Evolutionary conservation across 2,797 vertebrate genomes (phyloP), one percentile per base, ranked within the genome.

Genomic region (Geotrypetes seraphini): DNA sequence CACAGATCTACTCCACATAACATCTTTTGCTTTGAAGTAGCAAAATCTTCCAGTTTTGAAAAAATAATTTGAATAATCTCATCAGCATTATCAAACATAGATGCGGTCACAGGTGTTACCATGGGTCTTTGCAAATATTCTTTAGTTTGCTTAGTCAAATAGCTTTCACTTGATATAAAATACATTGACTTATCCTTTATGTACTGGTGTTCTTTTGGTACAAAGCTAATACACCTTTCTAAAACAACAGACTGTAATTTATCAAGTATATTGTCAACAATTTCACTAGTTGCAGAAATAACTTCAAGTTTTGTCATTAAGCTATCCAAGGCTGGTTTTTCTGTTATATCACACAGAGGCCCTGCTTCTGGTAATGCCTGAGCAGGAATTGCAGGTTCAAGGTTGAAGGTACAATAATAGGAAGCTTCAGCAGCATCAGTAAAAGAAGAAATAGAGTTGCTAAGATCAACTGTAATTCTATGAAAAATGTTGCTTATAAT

Each of bases 401-500:
- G n/a, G n/a, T n/a, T n/a, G n/a, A n/a, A n/a, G n/a, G n/a, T n/a
- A n/a, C n/a, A n/a, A n/a, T n/a, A n/a, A n/a, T n/a, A n/a, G n/a
- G n/a, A n/a, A n/a, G n/a, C n/a, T n/a, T n/a, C 19, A 19, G 10
- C 10, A 5, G 60, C 48, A 13, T 47, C 60, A 41, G 53, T 57
- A 10, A 62, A 51, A 28, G 43, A 50, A 10, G 60, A 57, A 25
- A 63, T 36, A 3, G 50, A 50, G 9, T 60, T 49, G 3, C 42
- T 42, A 42, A 66, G 52, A 15, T 63, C 57, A 25, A 40, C 53
- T 33, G 57, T 41, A 25, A 49, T 44, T 51, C 66, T 60, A 15
- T 47, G 50, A 36, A 66, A 63, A 31, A 63, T 30, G 15, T 36
- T 60, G 37, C 58, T 48, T 41, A 66, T 46, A 43, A 66, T 58